These are phyloP conservation scores for Stenodera caucasica DNA, from an alignment of 2,888 invertebrate species.

Conservation along the genomic window DNA sequence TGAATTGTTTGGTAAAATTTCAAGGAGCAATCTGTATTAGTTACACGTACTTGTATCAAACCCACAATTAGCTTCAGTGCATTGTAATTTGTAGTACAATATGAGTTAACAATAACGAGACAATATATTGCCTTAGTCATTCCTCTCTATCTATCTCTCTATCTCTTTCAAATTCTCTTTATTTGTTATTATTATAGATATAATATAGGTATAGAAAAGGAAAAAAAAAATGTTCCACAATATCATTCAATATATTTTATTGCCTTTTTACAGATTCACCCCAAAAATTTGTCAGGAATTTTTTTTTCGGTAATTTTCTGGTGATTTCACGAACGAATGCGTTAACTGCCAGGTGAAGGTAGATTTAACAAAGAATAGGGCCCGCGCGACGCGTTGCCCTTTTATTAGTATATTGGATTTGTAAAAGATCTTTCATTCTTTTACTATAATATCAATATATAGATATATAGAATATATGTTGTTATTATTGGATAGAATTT, in stretches of 20 bases:
- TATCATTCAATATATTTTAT: conserved; percentile 46
- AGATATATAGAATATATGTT: conserved; percentile 31
- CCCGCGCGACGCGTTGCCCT: conserved; percentile 49
- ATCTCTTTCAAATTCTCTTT: not conserved
- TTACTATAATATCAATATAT: conserved; percentile 29
- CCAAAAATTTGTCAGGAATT: conserved; percentile 40
- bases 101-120: conserved; percentile 28
- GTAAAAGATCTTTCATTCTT: conserved; percentile 37
- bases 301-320: conserved; percentile 52
- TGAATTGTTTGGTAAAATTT: conserved; percentile 37
- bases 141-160: conserved; percentile 17
- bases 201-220: not conserved
- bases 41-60: conserved; percentile 46
- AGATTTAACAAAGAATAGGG: conserved; percentile 37
- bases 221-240: conserved; percentile 33
- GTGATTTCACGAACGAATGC: conserved; percentile 52
- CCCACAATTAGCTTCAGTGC: conserved; percentile 49
- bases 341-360: conserved; percentile 46
- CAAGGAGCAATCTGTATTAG: conserved; percentile 40
- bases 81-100: conserved; percentile 44
- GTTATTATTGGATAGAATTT: conserved; percentile 29
- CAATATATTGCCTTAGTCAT: conserved; percentile 22
- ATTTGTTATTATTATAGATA: not conserved
- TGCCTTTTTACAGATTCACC: conserved; percentile 47
- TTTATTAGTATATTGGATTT: conserved; percentile 49